Evolutionary conservation across 2,888 invertebrate species (phyloP).

Genomic region (Hydroisotoma schaefferi): DNA sequence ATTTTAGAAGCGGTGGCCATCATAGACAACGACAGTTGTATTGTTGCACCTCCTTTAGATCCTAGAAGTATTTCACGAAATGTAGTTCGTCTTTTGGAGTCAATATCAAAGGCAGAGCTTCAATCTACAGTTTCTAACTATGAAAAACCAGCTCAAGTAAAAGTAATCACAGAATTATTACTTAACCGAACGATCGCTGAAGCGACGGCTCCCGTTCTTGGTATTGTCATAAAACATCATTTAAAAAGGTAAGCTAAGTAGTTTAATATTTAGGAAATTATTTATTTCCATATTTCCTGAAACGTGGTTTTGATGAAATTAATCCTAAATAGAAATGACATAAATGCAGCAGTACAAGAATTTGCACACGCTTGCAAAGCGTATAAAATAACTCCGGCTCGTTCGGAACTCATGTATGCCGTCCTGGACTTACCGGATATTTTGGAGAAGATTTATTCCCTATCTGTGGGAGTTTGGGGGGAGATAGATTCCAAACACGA

Average conservation of each 20-base stretch:
- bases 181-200: conserved; percentile 13
- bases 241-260: conserved; percentile 19
- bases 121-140: background rate
- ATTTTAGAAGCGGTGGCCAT: conserved; percentile 12
- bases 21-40: conserved; percentile 12
- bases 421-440: conserved; percentile 22
- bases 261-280: background rate
- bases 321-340: conserved; percentile 16
- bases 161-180: conserved; percentile 16
- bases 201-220: conserved; percentile 21
- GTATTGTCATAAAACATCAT: conserved; percentile 23
- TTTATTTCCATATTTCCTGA: background rate
- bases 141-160: conserved; percentile 8
- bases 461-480: conserved; percentile 14
- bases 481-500: conserved; percentile 21
- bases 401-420: conserved; percentile 26
- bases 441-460: conserved; percentile 19
- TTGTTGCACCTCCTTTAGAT: background rate
- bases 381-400: conserved; percentile 22
- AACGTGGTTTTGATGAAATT: no score
- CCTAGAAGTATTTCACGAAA: conserved; percentile 25
- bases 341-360: conserved; percentile 20
- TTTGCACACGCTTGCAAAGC: conserved; percentile 18
- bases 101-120: conserved; percentile 11
- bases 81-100: conserved; percentile 25